Evolutionary conservation across 2,113 vertebrate species (phyloP).

Genomic region (Brachyhypopomus occidentalis): DNA sequence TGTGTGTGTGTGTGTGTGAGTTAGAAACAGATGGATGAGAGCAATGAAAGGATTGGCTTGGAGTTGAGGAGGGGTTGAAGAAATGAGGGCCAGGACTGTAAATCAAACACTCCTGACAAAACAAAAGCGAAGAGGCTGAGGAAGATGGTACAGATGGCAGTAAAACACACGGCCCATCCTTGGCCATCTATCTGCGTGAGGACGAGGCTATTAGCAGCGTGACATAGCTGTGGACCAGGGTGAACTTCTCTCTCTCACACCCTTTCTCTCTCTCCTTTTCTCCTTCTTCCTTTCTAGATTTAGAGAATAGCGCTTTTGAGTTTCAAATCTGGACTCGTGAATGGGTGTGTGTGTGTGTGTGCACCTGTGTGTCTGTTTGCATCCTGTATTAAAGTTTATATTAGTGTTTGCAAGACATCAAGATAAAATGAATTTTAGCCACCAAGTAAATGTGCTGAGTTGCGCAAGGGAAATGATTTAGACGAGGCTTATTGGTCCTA

Average conservation of each 20-base stretch:
- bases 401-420: too few relatives aligned
- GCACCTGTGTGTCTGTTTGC: too few relatives aligned
- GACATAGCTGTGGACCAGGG: conserved; percentile 52
- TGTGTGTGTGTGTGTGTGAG: conserved; percentile 11
- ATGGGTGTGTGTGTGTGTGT: too few relatives aligned
- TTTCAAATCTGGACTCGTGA: too few relatives aligned
- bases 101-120: conserved; percentile 45
- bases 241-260: conserved; percentile 39
- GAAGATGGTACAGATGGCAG: conserved; percentile 35
- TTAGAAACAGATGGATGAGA: conserved; percentile 42
- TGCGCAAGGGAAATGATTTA: too few relatives aligned
- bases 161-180: conserved; percentile 57
- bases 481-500: too few relatives aligned
- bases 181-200: conserved; percentile 58
- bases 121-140: conserved; percentile 33
- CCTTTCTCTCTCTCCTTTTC: conserved; percentile 21
- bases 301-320: too few relatives aligned
- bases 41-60: conserved; percentile 31
- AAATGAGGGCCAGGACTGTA: conserved; percentile 41
- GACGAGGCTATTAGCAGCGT: conserved; percentile 57
- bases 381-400: too few relatives aligned
- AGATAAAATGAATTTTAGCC: too few relatives aligned
- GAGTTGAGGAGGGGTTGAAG: conserved; percentile 44
- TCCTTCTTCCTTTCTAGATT: background rate
- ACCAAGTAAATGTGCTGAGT: too few relatives aligned